Evolutionary conservation across 1,140 invertebrate species (phyloP), one percentile per base, ranked within the genome.

Genomic region (Caerostris darwini): DNA sequence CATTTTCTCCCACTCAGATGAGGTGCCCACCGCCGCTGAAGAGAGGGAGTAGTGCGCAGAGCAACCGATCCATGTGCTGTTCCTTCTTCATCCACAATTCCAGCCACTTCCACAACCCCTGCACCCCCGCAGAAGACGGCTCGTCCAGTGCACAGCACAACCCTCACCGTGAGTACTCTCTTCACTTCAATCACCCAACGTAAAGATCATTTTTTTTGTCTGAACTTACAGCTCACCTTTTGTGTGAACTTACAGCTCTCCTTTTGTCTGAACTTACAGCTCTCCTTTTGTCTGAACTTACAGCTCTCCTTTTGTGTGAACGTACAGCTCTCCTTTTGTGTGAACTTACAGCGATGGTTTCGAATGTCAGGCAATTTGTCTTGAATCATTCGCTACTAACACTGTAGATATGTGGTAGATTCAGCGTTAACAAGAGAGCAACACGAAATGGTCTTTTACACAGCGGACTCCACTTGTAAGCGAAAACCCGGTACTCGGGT

Each of bases 61-160:
- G 12, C 53, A 67, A 89, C 87, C 87, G 64, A 53, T 69, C 87
- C 87, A 89, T n/a, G 87, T 89, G 87, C 87, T 89, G 87, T 89
- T 89, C 87, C 53, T 89, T 89, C 87, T 64, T 64, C 87, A 12
- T 69, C 64, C 57, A 56, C 87, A 89, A 89, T 71, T 89, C 87
- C 87, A 89, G 87, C 87, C 87, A 89, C 54, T 59, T n/a, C 50
- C 61, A 17, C 53, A 12, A 54, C 17, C 64, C 61, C 17, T 67
- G 87, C 59, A 54, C 57, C 17, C 10, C 50, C 85, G 59, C 58
- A 50, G 58, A 64, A n/a, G 14, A 77, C 34, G 69, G 53, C 82
- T 56, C 34, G 82, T 83, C 82, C 82, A 83, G 14, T 83, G 56
- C 8, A 10, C 82, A 57, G 54, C 82, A 83, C 53, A 34, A 34